phyloP scores from a whole-genome alignment of 2,113 vertebrate genomes.

The Sphyrna mokarran region DNA sequence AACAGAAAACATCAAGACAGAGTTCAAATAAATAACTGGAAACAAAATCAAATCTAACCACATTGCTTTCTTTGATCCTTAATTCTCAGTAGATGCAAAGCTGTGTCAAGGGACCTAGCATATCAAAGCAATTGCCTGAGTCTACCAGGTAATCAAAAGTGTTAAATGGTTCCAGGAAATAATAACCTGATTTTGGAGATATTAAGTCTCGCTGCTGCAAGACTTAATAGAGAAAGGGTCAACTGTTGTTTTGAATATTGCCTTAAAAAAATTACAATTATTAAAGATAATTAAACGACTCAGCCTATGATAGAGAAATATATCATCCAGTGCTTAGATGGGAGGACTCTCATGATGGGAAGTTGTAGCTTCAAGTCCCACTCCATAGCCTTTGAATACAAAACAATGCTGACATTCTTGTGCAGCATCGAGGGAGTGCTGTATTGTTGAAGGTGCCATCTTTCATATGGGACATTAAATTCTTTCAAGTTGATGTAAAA shows the following conservation, averaged over 20 bases:
- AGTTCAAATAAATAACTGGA: background rate
- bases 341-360: too few species aligned
- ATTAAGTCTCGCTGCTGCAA: background rate
- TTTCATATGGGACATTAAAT: too few species aligned
- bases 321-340: too few species aligned
- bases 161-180: background rate
- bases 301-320: too few species aligned
- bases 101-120: too few species aligned
- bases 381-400: too few species aligned
- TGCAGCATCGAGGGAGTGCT: too few species aligned
- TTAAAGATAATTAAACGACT: background rate
- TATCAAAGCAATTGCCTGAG: background rate
- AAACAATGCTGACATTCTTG: too few species aligned
- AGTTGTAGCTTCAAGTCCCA: too few species aligned
- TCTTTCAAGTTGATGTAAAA: background rate
- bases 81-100: background rate
- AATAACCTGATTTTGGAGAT: background rate
- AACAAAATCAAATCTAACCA: background rate
- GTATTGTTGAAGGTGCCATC: too few species aligned
- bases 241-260: background rate
- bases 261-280: background rate
- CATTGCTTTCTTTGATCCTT: background rate
- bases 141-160: background rate
- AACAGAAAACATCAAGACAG: background rate
- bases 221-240: background rate